Base-by-base conservation (phyloP, 2,888 invertebrate genomes). In the Panopea generosa region DNA sequence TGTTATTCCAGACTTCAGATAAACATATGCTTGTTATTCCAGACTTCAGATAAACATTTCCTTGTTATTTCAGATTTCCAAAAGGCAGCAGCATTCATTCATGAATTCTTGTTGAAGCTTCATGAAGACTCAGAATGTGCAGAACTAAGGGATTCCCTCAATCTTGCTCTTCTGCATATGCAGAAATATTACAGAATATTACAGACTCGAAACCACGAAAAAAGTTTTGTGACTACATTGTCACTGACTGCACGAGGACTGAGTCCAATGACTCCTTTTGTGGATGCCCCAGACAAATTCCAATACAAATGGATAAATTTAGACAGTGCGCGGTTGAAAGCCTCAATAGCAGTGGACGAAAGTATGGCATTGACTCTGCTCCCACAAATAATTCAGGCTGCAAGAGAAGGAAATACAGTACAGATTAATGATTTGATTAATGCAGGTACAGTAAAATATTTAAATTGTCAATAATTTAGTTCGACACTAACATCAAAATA, bases 241-340 rank as follows among this genome's bases (percentile, higher is more conserved):
- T 83, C 88, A 26, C 77, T 90, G 29, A 90, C 91, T 16, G 87
- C 91, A 27, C 83, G 92, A 29, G 91, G 92, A 2, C 82, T 92
- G 29, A 92, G 92, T 82, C 92, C 92, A 16, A 90, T 92, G 91
- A 92, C 92, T 2, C 92, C 92, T 11, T 92, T 92, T 87, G 88
- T 89, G 27, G 92, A 92, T 71, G 87, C 90, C 9, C 91, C 90
- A 11, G 91, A 91, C 69, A 91, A 91, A 62, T 91, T 91, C 79
- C 89, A 89, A 65, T 91, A 90, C 89, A 84, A 85, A 82, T 91
- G 91, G 91, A 82, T 90, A 50, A 89, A 88, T 77, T 75, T 91
- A 74, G 91, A 91, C 78, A 90, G 84, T 69, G 80, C 87, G 7
- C 83, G 84, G 27, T 77, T 87, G 45, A 77, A 85, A 20, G 76